Base-by-base conservation (phyloP, 2,113 vertebrate genomes). In the Semicossyphus pulcher region DNA sequence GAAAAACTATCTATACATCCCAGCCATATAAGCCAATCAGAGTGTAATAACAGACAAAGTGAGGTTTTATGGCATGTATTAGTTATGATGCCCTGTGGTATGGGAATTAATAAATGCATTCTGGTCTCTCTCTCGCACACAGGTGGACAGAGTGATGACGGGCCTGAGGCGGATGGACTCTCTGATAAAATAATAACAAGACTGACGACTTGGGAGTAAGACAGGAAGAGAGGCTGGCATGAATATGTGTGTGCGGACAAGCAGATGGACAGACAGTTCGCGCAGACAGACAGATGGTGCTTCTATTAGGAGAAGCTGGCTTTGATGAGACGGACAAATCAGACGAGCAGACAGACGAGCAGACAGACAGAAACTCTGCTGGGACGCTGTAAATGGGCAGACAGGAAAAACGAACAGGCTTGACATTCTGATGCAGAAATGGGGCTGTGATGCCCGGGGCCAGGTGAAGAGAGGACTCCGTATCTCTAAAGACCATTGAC, bases 191-290 rank as follows among this genome's bases (percentile, higher is more conserved):
- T 41, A 85, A 66, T 39, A 62, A 66, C 20, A 71, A 77, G 65
- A 72, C 10, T 81, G 54, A 82, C 76, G 84, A 71, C 39, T 49
- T n/a, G 20, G 76, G 48, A 62, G 37, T 53, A 49, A 60, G 53
- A 62, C 11, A 39, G 48, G 7, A 29, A 53, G 23, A 60, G 56
- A 57, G 78, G 66, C n/a, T 36, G 53, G 59, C 71, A 34, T 63
- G 65, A 63, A 77, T 57, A 65, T 61, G 67, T 21, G 18, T 11
- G 10, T 37, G n/a, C n/a, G 41, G 72, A 61, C 63, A 84, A 74
- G 77, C 87, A 90, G 81, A 86, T 83, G 84, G 84, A 88, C 56
- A 76, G 69, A 84, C 68, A 85, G 64, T 85, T 80, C 69, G 66
- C 73, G 47, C 57, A 63, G 77, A 80, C 57, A 73, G 84, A 88